Base-by-base conservation (phyloP, 1,140 invertebrate species). In the Platyura marginata region DNA sequence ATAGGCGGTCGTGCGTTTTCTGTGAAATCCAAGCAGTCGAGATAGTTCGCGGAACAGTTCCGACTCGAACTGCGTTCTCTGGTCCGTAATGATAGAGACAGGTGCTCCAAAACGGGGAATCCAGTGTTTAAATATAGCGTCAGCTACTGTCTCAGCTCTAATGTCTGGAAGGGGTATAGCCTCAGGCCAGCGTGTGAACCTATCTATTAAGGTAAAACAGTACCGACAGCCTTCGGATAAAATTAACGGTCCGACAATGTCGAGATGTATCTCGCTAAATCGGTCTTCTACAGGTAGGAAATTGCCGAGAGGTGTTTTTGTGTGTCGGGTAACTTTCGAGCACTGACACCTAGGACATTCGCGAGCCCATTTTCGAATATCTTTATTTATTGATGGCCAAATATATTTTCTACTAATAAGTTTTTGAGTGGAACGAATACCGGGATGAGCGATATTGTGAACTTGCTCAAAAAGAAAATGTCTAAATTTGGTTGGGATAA, bases 101-200 rank as follows among this genome's bases (percentile, higher is more conserved):
- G 59, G 56, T 11, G 49, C 47, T 3, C 59, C 59, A 44, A 54
- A 61, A 11, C 53, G 41, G 6, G 51, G 15, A 3, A 61, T 52
- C 55, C 59, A 63, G 3, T 44, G 2, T 21, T 35, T 25, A 11
- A 47, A 45, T 6, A 59, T 42, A 1, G 41, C 40, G 35, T 20
- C 42, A 5, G 51, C 49, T 18, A 54, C 47, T 3, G 34, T 44
- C 19, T 51, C 47, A 8, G 63, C 61, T 6, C 53, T 48, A 1
- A 61, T 63, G 21, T 68, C 57, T 13, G 41, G 15, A 0, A 67
- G 22, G 3, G 65, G 66, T 15, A 62, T 44, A 2, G 59, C 58
- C 50, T 67, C 65, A 0, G 58, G 62, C 63, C 62, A 72, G 20
- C 61, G 45, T 1, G 67, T 64, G 45, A 52, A 65, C 22, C 59